phyloP scores from a whole-genome alignment of 2,797 vertebrate species.

The Spatula versicolor region DNA sequence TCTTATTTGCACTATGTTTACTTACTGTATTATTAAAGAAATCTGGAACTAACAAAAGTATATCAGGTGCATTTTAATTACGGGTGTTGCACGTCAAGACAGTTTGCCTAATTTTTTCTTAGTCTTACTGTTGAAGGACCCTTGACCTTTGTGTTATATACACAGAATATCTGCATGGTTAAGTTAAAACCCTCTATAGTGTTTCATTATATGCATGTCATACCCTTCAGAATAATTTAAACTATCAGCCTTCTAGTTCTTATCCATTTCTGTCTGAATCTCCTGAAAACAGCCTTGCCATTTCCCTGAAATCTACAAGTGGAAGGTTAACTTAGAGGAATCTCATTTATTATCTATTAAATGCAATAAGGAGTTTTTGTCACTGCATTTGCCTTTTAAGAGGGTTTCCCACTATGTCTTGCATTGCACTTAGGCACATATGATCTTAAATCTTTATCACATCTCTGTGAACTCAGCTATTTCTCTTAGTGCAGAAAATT shows the following conservation, averaged over 20 bases:
- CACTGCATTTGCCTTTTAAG: constrained; percentile 42
- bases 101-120: not conserved
- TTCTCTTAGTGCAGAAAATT: constrained; percentile 55
- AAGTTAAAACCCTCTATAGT: not conserved
- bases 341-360: constrained; percentile 51
- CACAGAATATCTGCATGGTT: not conserved
- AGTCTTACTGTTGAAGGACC: not conserved
- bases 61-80: not conserved
- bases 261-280: not conserved
- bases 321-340: constrained; percentile 46
- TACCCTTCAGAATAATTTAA: constrained; percentile 18
- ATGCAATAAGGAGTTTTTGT: constrained; percentile 36
- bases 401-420: constrained; percentile 21
- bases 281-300: constrained; percentile 15
- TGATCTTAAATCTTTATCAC: constrained; percentile 57
- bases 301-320: constrained; percentile 40
- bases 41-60: not conserved
- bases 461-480: constrained; percentile 60
- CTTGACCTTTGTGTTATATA: not conserved
- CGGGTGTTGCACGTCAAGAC: not conserved
- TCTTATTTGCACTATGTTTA: not conserved
- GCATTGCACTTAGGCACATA: constrained; percentile 35
- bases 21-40: not conserved
- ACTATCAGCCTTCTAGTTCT: not conserved
- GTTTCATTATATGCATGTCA: not conserved